Evolutionary conservation across 2,797 vertebrate species (phyloP).

Genomic region (Loris lydekkerianus): DNA sequence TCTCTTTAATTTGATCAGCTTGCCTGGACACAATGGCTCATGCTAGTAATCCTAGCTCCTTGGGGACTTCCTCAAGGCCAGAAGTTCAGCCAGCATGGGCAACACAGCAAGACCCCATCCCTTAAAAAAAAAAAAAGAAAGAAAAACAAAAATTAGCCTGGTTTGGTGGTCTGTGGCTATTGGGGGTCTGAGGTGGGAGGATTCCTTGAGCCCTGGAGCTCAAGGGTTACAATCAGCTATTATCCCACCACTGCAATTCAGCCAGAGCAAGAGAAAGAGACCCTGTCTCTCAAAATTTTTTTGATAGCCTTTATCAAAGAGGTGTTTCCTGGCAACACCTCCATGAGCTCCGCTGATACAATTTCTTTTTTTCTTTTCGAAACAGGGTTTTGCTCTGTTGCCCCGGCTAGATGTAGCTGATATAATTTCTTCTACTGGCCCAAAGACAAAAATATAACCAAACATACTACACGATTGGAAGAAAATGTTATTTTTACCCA

Average conservation of each 20-base stretch:
- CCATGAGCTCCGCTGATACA: background rate
- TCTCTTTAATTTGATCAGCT: background rate
- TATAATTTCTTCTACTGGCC: background rate
- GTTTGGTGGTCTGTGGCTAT: background rate
- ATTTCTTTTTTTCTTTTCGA: background rate
- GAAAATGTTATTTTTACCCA: background rate
- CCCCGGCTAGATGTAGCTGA: background rate
- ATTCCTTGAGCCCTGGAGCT: background rate
- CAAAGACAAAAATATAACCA: background rate
- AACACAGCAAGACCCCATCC: background rate
- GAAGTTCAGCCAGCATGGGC: background rate
- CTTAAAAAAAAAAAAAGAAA: too few species aligned
- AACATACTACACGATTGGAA: background rate
- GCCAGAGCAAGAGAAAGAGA: background rate
- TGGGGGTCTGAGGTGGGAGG: background rate
- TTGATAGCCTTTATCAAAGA: background rate
- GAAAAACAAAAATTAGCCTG: background rate
- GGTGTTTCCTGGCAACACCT: background rate
- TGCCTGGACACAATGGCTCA: background rate
- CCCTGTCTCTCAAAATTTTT: background rate
- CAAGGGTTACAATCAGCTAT: background rate
- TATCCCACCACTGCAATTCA: background rate
- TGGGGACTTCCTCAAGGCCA: background rate
- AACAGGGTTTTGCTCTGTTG: background rate
- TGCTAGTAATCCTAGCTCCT: background rate